Percentiles rank a stretch among this genome's conserved stretches.
Evolutionary conservation across 1,140 invertebrate genomes (phyloP).

Genomic region (Saccostrea echinata): DNA sequence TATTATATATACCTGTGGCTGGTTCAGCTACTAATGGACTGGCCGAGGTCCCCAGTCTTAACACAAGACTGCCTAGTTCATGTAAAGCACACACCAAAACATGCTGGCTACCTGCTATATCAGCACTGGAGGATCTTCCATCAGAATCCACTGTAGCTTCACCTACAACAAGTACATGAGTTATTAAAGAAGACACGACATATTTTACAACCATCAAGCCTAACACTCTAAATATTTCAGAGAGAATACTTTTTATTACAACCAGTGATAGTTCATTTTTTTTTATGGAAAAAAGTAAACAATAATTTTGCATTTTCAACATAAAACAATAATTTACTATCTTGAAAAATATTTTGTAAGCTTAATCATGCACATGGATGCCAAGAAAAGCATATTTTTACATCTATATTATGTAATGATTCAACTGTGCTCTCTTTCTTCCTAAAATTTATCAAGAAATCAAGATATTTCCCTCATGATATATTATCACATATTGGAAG

Average conservation of each 20-base stretch:
- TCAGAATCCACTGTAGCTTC: constrained; percentile 75
- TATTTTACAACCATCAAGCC: background rate
- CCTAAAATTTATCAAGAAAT: background rate
- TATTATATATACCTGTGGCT: too few relatives aligned
- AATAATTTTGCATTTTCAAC: too few relatives aligned
- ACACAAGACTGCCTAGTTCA: constrained; percentile 88
- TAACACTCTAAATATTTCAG: background rate
- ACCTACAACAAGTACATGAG: constrained; percentile 36
- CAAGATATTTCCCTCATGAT: background rate
- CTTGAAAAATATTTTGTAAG: too few relatives aligned
- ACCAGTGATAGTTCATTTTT: too few relatives aligned
- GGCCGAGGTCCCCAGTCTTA: constrained; percentile 94
- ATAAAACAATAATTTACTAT: too few relatives aligned
- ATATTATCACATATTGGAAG: background rate
- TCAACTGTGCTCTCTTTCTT: background rate
- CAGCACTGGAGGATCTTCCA: constrained; percentile 66
- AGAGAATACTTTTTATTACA: background rate
- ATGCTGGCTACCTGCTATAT: constrained; percentile 88
- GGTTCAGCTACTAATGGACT: constrained; percentile 93
- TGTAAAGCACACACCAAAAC: constrained; percentile 94
- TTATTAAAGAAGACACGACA: background rate
- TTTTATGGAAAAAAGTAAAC: too few relatives aligned
- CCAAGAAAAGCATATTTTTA: background rate
- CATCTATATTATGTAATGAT: background rate
- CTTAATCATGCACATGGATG: background rate